Conservation (phyloP, 2,888 invertebrate genomes). For the Sisyra nigra region DNA sequence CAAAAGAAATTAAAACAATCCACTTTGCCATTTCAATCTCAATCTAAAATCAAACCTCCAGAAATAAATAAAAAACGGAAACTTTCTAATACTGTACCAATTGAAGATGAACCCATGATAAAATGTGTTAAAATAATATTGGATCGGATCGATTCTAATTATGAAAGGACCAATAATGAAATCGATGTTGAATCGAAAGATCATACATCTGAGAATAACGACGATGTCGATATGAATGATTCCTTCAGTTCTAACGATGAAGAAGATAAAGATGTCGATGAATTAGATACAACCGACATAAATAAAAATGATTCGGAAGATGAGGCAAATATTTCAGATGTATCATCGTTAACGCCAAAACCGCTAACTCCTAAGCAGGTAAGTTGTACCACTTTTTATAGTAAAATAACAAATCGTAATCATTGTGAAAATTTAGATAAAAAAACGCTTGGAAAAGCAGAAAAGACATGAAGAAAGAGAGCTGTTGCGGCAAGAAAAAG, state of each 20-base stretch:
- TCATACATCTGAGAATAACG: conserved; percentile 24
- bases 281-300: conserved; percentile 17
- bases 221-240: conserved; percentile 20
- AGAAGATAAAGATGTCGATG: conserved; percentile 9
- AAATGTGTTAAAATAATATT: conserved; percentile 13
- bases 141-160: conserved; percentile 3
- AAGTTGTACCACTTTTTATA: neutral
- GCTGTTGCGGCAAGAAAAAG: conserved; percentile 32
- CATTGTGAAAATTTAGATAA: conserved; percentile 23
- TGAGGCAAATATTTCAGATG: conserved; percentile 14
- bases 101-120: conserved; percentile 21
- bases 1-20: conserved; percentile 44
- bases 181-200: conserved; percentile 8
- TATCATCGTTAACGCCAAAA: conserved; percentile 23
- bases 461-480: conserved; percentile 38
- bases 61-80: conserved; percentile 30
- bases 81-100: conserved; percentile 22
- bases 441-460: conserved; percentile 37
- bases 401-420: neutral
- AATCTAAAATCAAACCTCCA: conserved; percentile 25
- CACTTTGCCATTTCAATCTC: conserved; percentile 37
- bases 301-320: conserved; percentile 7
- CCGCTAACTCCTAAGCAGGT: conserved; percentile 26
- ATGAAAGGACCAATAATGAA: conserved; percentile 21
- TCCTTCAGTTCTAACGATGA: no score